These are phyloP conservation scores for Formicarius rufipectus DNA, from an alignment of 2,113 vertebrate genomes.

Conservation along the genomic window DNA sequence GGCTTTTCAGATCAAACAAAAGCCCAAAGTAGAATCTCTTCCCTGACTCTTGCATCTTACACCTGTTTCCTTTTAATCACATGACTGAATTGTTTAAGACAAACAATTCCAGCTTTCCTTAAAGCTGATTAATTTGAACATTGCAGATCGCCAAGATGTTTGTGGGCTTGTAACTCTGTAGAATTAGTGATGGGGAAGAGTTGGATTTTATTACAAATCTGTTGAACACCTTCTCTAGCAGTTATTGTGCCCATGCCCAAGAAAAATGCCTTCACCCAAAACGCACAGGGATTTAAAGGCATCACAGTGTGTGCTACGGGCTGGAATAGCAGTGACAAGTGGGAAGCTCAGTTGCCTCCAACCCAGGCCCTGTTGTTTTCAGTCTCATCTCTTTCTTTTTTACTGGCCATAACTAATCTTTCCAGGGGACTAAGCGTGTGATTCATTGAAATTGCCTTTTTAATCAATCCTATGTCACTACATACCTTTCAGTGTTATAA, in stretches of 20 bases:
- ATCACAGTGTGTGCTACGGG: not conserved
- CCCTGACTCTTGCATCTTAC: constrained; percentile 57
- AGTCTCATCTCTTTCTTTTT: constrained; percentile 23
- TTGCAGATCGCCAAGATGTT: not conserved
- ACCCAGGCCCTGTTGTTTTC: not conserved
- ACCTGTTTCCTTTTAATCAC: constrained; percentile 66
- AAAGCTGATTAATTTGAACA: constrained; percentile 37
- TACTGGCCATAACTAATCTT: constrained; percentile 41
- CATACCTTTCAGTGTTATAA: constrained; percentile 42
- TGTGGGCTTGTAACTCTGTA: not conserved
- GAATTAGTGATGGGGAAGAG: not conserved
- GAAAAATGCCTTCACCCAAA: not conserved
- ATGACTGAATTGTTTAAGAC: constrained; percentile 45
- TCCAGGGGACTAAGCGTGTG: constrained; percentile 38
- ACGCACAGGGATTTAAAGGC: not conserved
- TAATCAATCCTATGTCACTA: constrained; percentile 69
- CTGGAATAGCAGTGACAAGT: not conserved
- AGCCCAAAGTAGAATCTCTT: constrained; percentile 49
- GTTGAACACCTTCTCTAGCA: not conserved
- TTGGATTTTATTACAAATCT: not conserved
- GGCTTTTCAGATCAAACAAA: constrained; percentile 70
- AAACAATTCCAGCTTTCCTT: constrained; percentile 25
- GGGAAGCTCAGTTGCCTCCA: constrained; percentile 21
- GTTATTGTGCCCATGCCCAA: not conserved
- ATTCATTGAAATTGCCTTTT: constrained; percentile 55